These are phyloP conservation scores for Porites lutea DNA, from an alignment of 64 coral and sea anemone species.

Conservation along the genomic window DNA sequence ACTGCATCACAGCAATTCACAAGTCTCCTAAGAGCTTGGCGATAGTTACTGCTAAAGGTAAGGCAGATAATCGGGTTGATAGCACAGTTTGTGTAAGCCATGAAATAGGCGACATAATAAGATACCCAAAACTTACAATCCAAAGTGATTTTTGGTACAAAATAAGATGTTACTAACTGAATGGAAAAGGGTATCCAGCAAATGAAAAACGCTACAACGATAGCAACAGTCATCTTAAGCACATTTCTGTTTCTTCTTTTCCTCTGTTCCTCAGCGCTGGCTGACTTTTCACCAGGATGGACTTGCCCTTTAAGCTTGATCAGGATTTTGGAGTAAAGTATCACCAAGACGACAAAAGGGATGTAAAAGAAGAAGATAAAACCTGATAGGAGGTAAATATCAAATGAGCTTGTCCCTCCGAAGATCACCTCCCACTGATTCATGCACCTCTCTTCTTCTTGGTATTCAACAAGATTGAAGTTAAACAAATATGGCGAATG, in stretches of 20 bases:
- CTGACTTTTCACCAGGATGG: background rate
- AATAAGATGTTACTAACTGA: no score
- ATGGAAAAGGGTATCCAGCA: background rate
- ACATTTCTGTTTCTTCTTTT: background rate
- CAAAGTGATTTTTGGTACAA: background rate
- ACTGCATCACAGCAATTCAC: background rate
- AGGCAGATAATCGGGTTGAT: constrained; percentile 8
- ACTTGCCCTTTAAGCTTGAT: background rate
- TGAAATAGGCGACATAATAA: background rate
- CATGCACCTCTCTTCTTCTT: background rate
- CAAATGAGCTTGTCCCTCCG: background rate
- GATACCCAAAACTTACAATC: background rate
- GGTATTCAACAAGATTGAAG: background rate
- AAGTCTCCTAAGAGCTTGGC: background rate
- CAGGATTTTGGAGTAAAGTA: constrained; percentile 32
- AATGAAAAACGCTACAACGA: constrained; percentile 5
- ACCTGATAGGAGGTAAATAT: background rate
- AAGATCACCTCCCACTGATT: background rate
- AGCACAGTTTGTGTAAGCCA: background rate
- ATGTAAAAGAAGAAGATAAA: background rate
- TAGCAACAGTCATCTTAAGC: constrained; percentile 24
- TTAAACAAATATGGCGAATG: constrained; percentile 3
- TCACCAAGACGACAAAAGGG: background rate
- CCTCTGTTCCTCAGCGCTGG: background rate
- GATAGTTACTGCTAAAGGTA: background rate